Base-by-base conservation (phyloP, 2,113 vertebrate genomes). In the Sander lucioperca region DNA sequence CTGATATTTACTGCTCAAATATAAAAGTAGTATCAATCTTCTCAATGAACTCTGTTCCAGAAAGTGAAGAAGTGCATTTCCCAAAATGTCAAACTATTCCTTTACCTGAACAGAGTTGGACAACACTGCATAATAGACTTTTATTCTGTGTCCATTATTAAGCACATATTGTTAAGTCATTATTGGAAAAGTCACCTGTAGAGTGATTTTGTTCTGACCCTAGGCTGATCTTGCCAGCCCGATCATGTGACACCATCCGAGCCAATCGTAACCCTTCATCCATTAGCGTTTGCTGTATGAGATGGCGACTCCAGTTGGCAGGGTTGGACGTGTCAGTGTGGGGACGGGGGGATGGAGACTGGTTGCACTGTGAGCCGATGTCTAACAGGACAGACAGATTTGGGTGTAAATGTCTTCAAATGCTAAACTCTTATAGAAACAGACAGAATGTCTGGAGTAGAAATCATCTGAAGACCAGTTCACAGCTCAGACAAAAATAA, bases 231-330 rank as follows among this genome's bases (percentile, higher is more conserved):
- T 96, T 96, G 86, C 96, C 96, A 16, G 77, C 87, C 0, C 96
- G 96, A 66, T 97, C 97, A 51, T 97, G 97, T 33, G 97, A 99
- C 82, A 99, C 97, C 94, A 99, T 96, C 79, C 97, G 96, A 85
- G 98, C 98, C 95, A 99, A 90, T 93, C 98, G 96, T 92, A 99
- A 96, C 89, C 98, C 98, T 95, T 99, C 97, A 14, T 99, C 97
- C 97, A 99, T 98, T 88, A 98, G 95, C 16, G 97, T 98, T 95
- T 98, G 98, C 94, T 99, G 97, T 88, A 99, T 96, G 92, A 99
- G 96, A 90, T 98, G 97, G 74, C 98, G 97, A 79, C 97, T 98
- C 97, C 97, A 97, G 86, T 92, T 96, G 90, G 96, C 93, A 6
- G 96, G 93, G 79, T 96, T 95, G 88, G 96, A 94, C 84, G 96